Conservation (phyloP, 2,797 vertebrate genomes). For the Psittacula echo region DNA sequence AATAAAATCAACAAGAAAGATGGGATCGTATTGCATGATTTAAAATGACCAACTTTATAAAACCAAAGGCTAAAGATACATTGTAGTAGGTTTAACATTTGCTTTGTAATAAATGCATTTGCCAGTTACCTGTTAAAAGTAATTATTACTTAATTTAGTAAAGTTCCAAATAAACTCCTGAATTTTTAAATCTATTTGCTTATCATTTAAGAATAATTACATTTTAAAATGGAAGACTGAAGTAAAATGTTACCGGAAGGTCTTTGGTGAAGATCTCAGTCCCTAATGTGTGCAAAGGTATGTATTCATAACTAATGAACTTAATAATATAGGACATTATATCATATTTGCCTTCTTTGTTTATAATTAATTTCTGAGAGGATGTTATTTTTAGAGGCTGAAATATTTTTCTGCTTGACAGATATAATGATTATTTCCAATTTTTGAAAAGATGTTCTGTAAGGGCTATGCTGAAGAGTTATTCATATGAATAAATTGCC, state of each 20-base stretch:
- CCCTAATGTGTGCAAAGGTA: background rate
- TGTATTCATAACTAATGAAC: background rate
- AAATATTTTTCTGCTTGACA: background rate
- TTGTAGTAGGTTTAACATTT: background rate
- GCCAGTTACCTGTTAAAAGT: background rate
- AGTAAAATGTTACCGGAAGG: background rate
- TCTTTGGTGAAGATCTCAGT: background rate
- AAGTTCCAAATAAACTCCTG: background rate
- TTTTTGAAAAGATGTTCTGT: background rate
- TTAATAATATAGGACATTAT: background rate
- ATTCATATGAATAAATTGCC: background rate
- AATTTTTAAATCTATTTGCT: background rate
- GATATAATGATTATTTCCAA: background rate
- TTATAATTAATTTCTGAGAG: background rate
- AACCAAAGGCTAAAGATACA: background rate
- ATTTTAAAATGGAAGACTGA: background rate
- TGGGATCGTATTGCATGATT: background rate
- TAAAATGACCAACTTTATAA: background rate
- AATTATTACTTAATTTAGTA: background rate
- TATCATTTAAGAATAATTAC: background rate
- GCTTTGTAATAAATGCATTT: background rate
- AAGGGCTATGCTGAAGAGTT: background rate
- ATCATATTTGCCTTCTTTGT: background rate
- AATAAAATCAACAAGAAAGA: background rate
- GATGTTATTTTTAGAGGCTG: background rate